Evolutionary conservation across 1,140 invertebrate species (phyloP), one percentile per base, ranked within the genome.

Genomic region (Eufriesea mexicana): DNA sequence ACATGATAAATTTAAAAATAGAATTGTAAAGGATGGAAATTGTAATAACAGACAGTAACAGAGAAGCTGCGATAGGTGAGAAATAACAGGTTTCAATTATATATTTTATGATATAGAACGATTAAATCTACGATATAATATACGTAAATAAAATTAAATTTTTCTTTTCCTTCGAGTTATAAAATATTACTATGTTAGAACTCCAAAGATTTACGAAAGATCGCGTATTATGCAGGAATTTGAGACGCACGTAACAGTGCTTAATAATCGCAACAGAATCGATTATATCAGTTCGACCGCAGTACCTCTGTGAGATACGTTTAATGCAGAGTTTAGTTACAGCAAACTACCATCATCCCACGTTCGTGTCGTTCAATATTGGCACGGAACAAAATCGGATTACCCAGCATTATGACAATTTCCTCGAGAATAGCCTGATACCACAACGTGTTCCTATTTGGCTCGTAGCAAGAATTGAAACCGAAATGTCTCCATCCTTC

Each of bases 361-460:
- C 8, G 35, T 51, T 18, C 35, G 47, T 59, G 35, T 45, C 57
- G 79, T 74, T 74, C 79, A 73, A 74, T 80, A 74, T 80, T 74
- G 79, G 49, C 59, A 55, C 12, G 35, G 70, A 80, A 80, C 35
- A 61, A 74, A 80, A 80, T 74, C 79, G 70, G 79, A 80, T 80
- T 80, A 80, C 18, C 23, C 59, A 7, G 70, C 59, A 80, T 80
- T 80, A 80, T 72, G 79, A 80, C 79, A 80, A 80, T 80, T 73
- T 80, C 79, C 71, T 64, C 47, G 47, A 35, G 35, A 80, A 80
- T 64, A 51, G 47, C n/a, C 59, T 74, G 49, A 64, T 73, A 59
- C 42, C 47, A 0, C 45, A 49, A 55, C 77, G 68, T 47, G 55
- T 59, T 42, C 23, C 25, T 59, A 55, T 23, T 47, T 16, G 55